Evolutionary conservation across 2,888 invertebrate species (phyloP).

Genomic region (Ennomos fuscantarius): DNA sequence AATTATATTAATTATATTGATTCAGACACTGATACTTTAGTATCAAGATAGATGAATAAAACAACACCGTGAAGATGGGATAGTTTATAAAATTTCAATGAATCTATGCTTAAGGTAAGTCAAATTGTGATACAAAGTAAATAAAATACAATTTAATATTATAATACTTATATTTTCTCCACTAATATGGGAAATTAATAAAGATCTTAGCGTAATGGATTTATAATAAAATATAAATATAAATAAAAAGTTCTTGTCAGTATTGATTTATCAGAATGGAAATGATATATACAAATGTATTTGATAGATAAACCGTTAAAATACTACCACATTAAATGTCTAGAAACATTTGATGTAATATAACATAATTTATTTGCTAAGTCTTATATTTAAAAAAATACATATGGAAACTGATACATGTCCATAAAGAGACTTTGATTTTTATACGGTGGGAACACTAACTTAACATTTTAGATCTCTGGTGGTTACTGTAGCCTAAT

Average conservation of each 20-base stretch:
- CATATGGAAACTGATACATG: conserved; percentile 65
- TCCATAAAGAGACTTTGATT: conserved; percentile 74
- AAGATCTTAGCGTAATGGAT: conserved; percentile 60
- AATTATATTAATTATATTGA: conserved; percentile 77
- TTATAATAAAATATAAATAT: conserved; percentile 67
- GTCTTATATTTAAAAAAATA: conserved; percentile 61
- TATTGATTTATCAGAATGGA: conserved; percentile 40
- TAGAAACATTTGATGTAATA: conserved; percentile 28
- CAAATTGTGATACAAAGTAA: conserved; percentile 24
- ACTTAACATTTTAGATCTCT: conserved; percentile 69
- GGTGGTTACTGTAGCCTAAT: conserved; percentile 70
- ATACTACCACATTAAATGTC: conserved; percentile 19
- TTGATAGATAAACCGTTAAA: conserved; percentile 30
- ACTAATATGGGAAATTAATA: conserved; percentile 64
- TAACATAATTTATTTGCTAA: conserved; percentile 43
- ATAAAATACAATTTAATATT: conserved; percentile 56
- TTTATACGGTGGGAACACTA: conserved; percentile 79
- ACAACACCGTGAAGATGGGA: neutral
- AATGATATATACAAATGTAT: conserved; percentile 39
- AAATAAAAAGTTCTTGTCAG: conserved; percentile 56
- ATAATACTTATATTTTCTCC: conserved; percentile 72
- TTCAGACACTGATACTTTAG: conserved; percentile 37
- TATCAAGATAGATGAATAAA: conserved; percentile 15
- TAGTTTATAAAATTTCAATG: neutral
- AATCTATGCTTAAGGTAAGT: conserved; percentile 16